Percentiles rank a stretch among this genome's conserved stretches.
Conservation (phyloP, 2,888 invertebrate genomes). For the Drosophila mimetica region DNA sequence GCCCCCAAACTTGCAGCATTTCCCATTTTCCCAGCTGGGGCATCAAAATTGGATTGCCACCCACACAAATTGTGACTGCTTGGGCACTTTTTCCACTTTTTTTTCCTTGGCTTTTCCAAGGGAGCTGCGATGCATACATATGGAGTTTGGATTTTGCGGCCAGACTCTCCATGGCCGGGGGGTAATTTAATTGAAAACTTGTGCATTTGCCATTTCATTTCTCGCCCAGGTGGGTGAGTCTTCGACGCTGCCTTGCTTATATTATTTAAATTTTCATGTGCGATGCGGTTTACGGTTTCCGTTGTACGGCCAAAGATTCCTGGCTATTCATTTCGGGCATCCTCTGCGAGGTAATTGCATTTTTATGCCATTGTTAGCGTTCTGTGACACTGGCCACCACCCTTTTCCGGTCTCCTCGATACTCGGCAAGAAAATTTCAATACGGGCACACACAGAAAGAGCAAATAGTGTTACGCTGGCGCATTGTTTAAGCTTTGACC, state of each 20-base stretch:
- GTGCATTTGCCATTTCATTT: constrained; percentile 66
- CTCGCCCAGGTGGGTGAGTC: constrained; percentile 23
- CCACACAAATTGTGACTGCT: constrained; percentile 46
- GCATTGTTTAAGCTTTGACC: constrained; percentile 67
- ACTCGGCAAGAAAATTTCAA: constrained; percentile 38
- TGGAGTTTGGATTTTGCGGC: constrained; percentile 41
- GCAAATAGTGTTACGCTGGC: constrained; percentile 45
- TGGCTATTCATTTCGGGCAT: constrained; percentile 57
- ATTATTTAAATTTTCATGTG: constrained; percentile 67
- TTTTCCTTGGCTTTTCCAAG: constrained; percentile 13
- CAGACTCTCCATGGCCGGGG: constrained; percentile 11
- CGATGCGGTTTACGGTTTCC: constrained; percentile 63
- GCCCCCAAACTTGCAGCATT: constrained; percentile 43
- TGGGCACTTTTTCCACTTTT: constrained; percentile 22
- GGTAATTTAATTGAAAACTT: constrained; percentile 79
- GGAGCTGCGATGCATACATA: constrained; percentile 18
- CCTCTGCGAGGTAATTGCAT: constrained; percentile 68
- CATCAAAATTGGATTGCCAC: constrained; percentile 72
- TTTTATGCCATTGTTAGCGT: constrained; percentile 68
- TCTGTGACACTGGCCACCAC: constrained; percentile 38
- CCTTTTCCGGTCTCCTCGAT: constrained; percentile 15
- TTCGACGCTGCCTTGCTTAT: constrained; percentile 41
- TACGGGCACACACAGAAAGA: constrained; percentile 21
- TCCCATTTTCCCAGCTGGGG: constrained; percentile 47
- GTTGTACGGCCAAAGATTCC: constrained; percentile 50